Conservation (phyloP, 2,888 invertebrate genomes). For the Drosophila demipolita region DNA sequence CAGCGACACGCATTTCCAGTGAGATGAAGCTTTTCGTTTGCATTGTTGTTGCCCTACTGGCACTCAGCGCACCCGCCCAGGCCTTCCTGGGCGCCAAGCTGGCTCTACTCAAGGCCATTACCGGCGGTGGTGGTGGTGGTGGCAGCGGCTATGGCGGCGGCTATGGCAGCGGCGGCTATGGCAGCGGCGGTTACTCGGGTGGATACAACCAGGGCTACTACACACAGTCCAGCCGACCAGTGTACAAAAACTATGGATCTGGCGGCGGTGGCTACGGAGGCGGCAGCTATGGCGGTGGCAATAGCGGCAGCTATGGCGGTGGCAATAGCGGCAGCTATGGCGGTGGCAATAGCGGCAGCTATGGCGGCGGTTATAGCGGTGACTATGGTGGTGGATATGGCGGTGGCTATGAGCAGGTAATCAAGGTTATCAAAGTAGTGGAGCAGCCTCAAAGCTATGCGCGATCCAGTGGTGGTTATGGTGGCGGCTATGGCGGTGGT, state of each 20-base stretch:
- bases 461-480: slow-evolving; percentile 43
- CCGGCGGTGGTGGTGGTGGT: slow-evolving; percentile 50
- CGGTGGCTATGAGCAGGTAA: slow-evolving; percentile 54
- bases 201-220: slow-evolving; percentile 65
- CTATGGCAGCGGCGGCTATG: slow-evolving; percentile 40
- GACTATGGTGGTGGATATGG: slow-evolving; percentile 11
- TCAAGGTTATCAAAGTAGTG: slow-evolving; percentile 80
- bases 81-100: slow-evolving; percentile 81
- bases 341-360: slow-evolving; percentile 20
- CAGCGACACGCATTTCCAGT: background rate
- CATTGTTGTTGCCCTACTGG: slow-evolving; percentile 69
- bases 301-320: slow-evolving; percentile 37
- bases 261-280: slow-evolving; percentile 33
- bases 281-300: slow-evolving; percentile 38
- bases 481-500: slow-evolving; percentile 44
- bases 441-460: slow-evolving; percentile 64
- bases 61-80: slow-evolving; percentile 66
- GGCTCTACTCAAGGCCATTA: slow-evolving; percentile 72
- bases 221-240: slow-evolving; percentile 66
- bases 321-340: slow-evolving; percentile 22
- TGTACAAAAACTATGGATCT: slow-evolving; percentile 51
- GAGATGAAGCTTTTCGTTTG: slow-evolving; percentile 75
- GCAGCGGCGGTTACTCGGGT: slow-evolving; percentile 58
- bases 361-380: slow-evolving; percentile 13
- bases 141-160: slow-evolving; percentile 33